These are phyloP conservation scores for Noturus placidus DNA, from an alignment of 2,113 vertebrate species.

Conservation along the genomic window DNA sequence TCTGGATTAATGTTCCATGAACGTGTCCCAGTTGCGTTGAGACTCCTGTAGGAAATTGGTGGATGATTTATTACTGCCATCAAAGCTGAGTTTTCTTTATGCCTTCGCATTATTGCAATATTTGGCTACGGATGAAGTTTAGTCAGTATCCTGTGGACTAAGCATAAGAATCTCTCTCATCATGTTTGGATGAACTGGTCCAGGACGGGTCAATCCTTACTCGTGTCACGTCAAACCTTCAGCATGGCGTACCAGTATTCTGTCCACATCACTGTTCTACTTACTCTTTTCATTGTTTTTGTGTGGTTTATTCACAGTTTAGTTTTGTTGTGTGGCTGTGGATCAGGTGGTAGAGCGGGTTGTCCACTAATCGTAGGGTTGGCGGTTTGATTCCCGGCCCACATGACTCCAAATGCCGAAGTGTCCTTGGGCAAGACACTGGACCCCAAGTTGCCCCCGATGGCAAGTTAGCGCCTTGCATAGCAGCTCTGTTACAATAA, in stretches of 20 bases:
- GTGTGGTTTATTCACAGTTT: not conserved
- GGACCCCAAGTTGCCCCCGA: too few relatives aligned
- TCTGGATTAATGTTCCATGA: not conserved
- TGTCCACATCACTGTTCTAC: not conserved
- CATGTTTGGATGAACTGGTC: not conserved
- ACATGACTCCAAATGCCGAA: too few relatives aligned
- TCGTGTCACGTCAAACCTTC: not conserved
- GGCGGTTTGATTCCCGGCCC: too few relatives aligned
- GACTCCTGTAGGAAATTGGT: conserved; percentile 17
- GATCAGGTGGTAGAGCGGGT: too few relatives aligned
- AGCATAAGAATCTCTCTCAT: not conserved
- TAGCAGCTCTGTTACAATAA: too few relatives aligned
- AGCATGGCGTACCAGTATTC: not conserved
- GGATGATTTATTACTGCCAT: not conserved
- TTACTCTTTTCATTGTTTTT: not conserved
- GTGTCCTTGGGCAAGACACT: too few relatives aligned
- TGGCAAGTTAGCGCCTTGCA: too few relatives aligned
- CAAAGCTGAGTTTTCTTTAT: not conserved
- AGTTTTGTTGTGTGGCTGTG: too few relatives aligned
- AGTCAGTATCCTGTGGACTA: not conserved
- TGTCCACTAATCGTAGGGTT: too few relatives aligned
- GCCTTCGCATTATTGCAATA: not conserved
- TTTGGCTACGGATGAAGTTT: not conserved
- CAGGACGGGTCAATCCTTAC: not conserved
- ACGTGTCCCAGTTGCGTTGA: not conserved